Conservation (phyloP, 2,888 invertebrate species). For the Drosophila setosimentum region DNA sequence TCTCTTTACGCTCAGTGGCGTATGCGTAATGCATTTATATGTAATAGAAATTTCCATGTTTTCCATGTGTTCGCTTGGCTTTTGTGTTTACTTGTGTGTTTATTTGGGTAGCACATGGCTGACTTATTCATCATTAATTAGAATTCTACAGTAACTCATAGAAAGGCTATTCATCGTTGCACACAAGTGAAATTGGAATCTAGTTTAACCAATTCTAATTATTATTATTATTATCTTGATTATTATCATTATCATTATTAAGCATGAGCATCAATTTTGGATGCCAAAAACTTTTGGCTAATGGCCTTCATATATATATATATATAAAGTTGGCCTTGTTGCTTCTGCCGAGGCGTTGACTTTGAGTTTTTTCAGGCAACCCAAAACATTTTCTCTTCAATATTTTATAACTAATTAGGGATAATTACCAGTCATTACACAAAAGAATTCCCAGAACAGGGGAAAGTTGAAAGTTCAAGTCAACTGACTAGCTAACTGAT, state of each 20-base stretch:
- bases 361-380: constrained; percentile 6
- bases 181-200: constrained; percentile 13
- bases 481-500: constrained; percentile 8
- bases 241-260: constrained; percentile 14
- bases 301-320: constrained; percentile 22
- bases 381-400: constrained; percentile 37
- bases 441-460: constrained; percentile 24
- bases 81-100: no score
- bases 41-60: constrained; percentile 9
- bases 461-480: constrained; percentile 9
- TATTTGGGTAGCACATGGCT: background rate
- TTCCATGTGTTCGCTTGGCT: background rate
- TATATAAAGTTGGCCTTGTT: constrained; percentile 23
- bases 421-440: constrained; percentile 49
- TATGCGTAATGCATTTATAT: constrained; percentile 21
- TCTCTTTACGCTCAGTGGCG: background rate
- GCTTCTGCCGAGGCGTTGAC: background rate
- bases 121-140: background rate
- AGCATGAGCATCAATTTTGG: constrained; percentile 3
- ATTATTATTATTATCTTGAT: constrained; percentile 7
- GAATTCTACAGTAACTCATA: background rate
- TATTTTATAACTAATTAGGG: constrained; percentile 53
- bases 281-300: constrained; percentile 25
- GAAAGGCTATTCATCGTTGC: constrained; percentile 13
- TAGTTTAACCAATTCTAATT: constrained; percentile 10